These are phyloP conservation scores for Mastacembelus armatus DNA, from an alignment of 2,797 vertebrate species.

Conservation along the genomic window DNA sequence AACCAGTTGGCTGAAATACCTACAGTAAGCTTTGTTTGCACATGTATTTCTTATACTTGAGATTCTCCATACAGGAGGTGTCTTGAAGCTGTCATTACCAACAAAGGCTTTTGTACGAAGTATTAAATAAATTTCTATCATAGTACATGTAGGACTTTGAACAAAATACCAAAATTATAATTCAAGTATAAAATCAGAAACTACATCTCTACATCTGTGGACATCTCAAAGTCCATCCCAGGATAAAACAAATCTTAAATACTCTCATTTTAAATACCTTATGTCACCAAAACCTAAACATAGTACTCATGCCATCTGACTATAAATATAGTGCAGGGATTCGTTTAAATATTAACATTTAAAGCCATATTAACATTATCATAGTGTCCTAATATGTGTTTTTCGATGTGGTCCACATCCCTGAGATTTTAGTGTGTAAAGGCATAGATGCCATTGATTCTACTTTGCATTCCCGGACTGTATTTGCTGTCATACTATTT, in stretches of 20 bases:
- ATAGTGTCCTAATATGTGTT: too few relatives aligned
- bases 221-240: too few relatives aligned
- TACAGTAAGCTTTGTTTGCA: constrained; percentile 82
- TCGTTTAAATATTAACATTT: too few relatives aligned
- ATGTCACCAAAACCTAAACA: background rate
- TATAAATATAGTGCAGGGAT: background rate
- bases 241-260: too few relatives aligned
- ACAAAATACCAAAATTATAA: background rate
- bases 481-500: background rate
- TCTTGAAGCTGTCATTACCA: too few relatives aligned
- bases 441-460: background rate
- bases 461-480: background rate
- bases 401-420: background rate
- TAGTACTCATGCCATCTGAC: background rate
- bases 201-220: too few relatives aligned
- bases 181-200: background rate
- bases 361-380: too few relatives aligned
- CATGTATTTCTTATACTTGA: constrained; percentile 12
- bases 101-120: too few relatives aligned
- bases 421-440: background rate
- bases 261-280: too few relatives aligned
- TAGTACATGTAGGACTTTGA: background rate
- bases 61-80: too few relatives aligned
- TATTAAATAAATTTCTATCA: background rate
- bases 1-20: constrained; percentile 95